Evolutionary conservation across 2,113 vertebrate species (phyloP).

Genomic region (Corythornis cristatus): DNA sequence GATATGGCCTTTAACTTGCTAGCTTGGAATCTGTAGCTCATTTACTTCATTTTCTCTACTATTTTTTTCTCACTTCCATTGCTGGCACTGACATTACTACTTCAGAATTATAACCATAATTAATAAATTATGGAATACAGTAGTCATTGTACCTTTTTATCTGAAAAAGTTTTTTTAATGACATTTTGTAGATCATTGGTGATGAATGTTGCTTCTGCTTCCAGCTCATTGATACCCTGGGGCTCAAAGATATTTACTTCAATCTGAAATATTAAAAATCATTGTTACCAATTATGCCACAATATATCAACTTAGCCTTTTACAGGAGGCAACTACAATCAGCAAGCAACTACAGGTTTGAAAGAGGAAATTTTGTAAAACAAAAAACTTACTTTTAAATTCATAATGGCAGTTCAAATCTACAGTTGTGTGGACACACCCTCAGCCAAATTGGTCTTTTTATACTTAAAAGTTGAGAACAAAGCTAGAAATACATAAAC

Average conservation of each 20-base stretch:
- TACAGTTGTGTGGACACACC: background rate
- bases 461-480: background rate
- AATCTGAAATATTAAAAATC: conserved; percentile 76
- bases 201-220: conserved; percentile 83
- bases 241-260: conserved; percentile 87
- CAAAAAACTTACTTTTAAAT: background rate
- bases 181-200: conserved; percentile 76
- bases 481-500: background rate
- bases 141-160: conserved; percentile 78
- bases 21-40: background rate
- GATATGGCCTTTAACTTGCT: background rate
- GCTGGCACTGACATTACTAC: background rate
- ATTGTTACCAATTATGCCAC: background rate
- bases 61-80: background rate
- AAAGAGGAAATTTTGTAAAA: background rate
- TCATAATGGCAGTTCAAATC: background rate
- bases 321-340: background rate
- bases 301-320: background rate
- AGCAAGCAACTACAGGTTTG: background rate
- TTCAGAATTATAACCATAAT: background rate
- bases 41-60: background rate
- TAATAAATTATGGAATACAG: background rate
- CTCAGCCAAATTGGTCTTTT: background rate
- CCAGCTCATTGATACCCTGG: conserved; percentile 82
- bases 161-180: conserved; percentile 77